These are phyloP conservation scores for Epinephelus awoara DNA, from an alignment of 2,797 vertebrate genomes.

Conservation along the genomic window DNA sequence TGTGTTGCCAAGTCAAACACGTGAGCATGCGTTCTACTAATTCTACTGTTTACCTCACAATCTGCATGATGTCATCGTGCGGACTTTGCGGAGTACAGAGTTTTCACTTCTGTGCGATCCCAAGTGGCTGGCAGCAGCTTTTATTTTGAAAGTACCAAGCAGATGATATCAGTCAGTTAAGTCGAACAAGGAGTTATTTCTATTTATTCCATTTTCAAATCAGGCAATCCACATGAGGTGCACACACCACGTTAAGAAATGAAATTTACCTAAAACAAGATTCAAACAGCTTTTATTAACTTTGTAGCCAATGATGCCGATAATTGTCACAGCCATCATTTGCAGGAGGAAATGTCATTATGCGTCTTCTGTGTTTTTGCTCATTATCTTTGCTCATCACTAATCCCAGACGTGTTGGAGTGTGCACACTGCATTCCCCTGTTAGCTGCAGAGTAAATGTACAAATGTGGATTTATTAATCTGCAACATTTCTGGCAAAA, in stretches of 20 bases:
- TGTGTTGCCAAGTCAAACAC: not conserved
- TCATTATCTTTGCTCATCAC: conserved; percentile 60
- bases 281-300: conserved; percentile 54
- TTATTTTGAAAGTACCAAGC: conserved; percentile 37
- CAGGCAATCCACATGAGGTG: conserved; percentile 17
- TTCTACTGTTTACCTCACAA: not conserved
- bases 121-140: conserved; percentile 16
- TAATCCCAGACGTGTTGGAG: conserved; percentile 42
- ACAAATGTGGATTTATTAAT: conserved; percentile 26
- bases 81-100: not conserved
- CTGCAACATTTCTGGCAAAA: conserved; percentile 2
- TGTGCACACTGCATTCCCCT: conserved; percentile 1
- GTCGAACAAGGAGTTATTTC: conserved; percentile 17
- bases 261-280: conserved; percentile 47
- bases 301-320: conserved; percentile 57
- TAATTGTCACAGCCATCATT: conserved; percentile 53
- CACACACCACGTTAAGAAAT: conserved; percentile 13
- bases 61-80: too few species aligned
- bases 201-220: conserved; percentile 39
- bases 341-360: conserved; percentile 59
- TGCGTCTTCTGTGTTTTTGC: conserved; percentile 40
- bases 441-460: conserved; percentile 30
- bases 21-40: not conserved
- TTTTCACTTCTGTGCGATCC: conserved; percentile 2
- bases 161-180: conserved; percentile 12